Conservation (phyloP, 2,888 invertebrate genomes). For the Drosophila nr. perissopoda region DNA sequence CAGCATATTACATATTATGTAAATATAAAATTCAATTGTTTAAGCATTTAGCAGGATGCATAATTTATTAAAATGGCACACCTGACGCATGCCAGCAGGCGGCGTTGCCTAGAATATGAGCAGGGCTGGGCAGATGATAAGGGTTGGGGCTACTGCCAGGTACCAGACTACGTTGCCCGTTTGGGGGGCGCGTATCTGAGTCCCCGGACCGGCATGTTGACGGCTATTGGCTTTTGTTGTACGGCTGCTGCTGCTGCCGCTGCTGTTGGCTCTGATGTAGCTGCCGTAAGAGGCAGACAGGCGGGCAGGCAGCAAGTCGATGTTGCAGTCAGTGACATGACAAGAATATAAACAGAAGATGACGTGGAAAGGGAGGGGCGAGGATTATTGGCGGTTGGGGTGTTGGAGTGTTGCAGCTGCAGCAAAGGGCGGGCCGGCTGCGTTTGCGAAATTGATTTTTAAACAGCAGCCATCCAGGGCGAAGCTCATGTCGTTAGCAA, state of each 20-base stretch:
- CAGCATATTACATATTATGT: slow-evolving; percentile 83
- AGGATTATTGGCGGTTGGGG: not conserved
- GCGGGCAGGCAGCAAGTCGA: slow-evolving; percentile 30
- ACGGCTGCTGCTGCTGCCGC: slow-evolving; percentile 41
- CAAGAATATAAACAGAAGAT: slow-evolving; percentile 70
- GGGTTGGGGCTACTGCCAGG: not conserved
- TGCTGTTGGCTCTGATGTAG: slow-evolving; percentile 33
- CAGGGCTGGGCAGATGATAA: not conserved
- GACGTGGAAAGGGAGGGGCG: slow-evolving; percentile 1
- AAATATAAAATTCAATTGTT: slow-evolving; percentile 84
- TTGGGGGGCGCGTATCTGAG: slow-evolving; percentile 11
- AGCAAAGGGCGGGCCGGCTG: slow-evolving; percentile 48
- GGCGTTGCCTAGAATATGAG: slow-evolving; percentile 40
- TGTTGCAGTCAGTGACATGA: slow-evolving; percentile 65
- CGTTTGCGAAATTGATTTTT: slow-evolving; percentile 81
- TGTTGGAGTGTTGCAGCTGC: slow-evolving; percentile 23
- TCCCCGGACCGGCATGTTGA: slow-evolving; percentile 48
- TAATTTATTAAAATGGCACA: slow-evolving; percentile 84
- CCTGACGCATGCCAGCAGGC: slow-evolving; percentile 78
- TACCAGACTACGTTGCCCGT: not conserved
- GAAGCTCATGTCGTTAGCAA: slow-evolving; percentile 76
- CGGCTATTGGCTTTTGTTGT: slow-evolving; percentile 77
- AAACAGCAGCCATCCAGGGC: slow-evolving; percentile 57
- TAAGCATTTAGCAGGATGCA: slow-evolving; percentile 84
- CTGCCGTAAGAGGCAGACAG: slow-evolving; percentile 15